Conservation (phyloP, 2,888 invertebrate genomes). For the Machimus atricapillus region DNA sequence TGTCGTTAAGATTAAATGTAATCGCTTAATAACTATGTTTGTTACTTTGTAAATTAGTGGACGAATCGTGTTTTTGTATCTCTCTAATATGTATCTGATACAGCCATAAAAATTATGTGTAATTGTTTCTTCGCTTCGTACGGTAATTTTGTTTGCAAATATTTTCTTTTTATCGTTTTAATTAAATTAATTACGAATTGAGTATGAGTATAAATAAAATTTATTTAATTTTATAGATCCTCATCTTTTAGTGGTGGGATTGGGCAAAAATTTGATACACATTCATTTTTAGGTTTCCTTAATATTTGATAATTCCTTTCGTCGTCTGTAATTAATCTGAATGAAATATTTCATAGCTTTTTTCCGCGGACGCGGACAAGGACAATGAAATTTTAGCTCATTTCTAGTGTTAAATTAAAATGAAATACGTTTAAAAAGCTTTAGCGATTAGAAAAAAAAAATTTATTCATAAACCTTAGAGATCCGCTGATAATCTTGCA, state of each 20-base stretch:
- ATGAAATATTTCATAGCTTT: too few relatives aligned
- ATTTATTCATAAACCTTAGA: too few relatives aligned
- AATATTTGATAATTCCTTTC: too few relatives aligned
- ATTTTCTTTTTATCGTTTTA: slow-evolving; percentile 4
- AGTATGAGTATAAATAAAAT: background rate
- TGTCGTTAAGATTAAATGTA: background rate
- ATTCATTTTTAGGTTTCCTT: background rate
- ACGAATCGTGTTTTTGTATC: background rate
- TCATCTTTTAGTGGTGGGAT: background rate
- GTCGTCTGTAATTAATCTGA: too few relatives aligned
- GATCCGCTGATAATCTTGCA: too few relatives aligned
- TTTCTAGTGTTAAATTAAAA: too few relatives aligned
- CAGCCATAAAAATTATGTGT: slow-evolving; percentile 17
- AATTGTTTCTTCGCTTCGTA: slow-evolving; percentile 5
- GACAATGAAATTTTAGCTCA: too few relatives aligned
- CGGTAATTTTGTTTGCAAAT: slow-evolving; percentile 26
- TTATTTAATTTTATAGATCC: background rate
- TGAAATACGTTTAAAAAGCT: too few relatives aligned
- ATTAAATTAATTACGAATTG: slow-evolving; percentile 20
- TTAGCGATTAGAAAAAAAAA: too few relatives aligned
- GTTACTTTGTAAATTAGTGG: slow-evolving; percentile 8
- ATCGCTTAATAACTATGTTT: background rate
- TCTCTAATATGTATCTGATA: slow-evolving; percentile 1
- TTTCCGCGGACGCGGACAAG: too few relatives aligned
- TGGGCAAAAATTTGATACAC: background rate